Conservation (phyloP, 2,888 invertebrate species). For the Thelaira solivaga region DNA sequence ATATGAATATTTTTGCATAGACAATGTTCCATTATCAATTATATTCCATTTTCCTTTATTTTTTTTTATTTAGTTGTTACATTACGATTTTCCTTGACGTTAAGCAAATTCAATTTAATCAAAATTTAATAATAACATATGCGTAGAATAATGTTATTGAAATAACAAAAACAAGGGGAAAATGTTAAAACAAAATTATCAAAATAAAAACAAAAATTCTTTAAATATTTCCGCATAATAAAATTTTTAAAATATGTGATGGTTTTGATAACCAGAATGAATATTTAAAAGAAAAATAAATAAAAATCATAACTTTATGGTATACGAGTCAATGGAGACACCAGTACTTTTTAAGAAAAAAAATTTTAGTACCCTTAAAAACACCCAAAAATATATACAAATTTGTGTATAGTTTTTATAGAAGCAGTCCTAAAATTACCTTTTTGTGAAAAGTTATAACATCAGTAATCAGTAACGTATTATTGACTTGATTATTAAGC, state of each 20-base stretch:
- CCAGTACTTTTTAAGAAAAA: too few species aligned
- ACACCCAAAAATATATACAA: too few species aligned
- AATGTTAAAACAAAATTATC: slow-evolving; percentile 8
- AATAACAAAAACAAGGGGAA: slow-evolving; percentile 7
- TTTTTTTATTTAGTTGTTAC: slow-evolving; percentile 1
- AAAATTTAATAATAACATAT: background rate
- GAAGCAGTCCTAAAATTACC: too few species aligned
- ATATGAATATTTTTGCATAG: background rate
- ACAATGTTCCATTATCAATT: too few species aligned
- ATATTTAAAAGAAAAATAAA: slow-evolving; percentile 36
- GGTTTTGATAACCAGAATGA: background rate
- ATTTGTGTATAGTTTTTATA: too few species aligned
- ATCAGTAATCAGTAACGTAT: too few species aligned
- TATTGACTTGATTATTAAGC: too few species aligned
- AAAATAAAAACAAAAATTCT: slow-evolving; percentile 33
- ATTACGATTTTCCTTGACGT: slow-evolving; percentile 36
- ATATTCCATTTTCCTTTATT: background rate
- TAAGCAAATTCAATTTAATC: slow-evolving; percentile 48
- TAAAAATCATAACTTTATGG: background rate
- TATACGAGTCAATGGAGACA: too few species aligned
- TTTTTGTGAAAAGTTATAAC: too few species aligned
- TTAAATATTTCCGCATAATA: slow-evolving; percentile 49
- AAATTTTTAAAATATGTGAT: slow-evolving; percentile 24
- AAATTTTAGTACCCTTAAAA: too few species aligned
- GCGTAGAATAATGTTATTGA: background rate